These are phyloP conservation scores for Polyergus mexicanus DNA, from an alignment of 1,140 invertebrate species.

Conservation along the genomic window DNA sequence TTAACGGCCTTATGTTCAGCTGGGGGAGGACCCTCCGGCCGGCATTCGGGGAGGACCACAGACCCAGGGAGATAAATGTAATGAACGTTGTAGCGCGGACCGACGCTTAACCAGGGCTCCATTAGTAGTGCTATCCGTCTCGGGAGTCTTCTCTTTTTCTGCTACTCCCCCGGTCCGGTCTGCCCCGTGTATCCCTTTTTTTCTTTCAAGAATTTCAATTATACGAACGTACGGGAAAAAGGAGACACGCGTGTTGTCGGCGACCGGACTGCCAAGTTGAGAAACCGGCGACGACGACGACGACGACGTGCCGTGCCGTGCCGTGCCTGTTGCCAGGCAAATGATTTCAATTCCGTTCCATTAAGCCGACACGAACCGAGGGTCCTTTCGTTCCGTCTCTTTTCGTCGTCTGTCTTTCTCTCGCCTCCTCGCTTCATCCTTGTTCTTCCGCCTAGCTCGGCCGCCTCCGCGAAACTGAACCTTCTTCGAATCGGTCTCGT, in stretches of 20 bases:
- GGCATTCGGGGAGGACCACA: conserved; percentile 82
- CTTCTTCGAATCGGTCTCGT: conserved; percentile 68
- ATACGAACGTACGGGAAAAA: conserved; percentile 17
- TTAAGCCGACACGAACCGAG: conserved; percentile 71
- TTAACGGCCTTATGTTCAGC: conserved; percentile 85
- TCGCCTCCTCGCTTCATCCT: not conserved
- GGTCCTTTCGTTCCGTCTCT: conserved; percentile 37
- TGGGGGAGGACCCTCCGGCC: conserved; percentile 80
- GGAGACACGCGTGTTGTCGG: conserved; percentile 37
- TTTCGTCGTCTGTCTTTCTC: conserved; percentile 8
- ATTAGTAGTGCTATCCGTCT: conserved; percentile 78
- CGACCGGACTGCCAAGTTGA: conserved; percentile 74
- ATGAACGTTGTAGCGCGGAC: conserved; percentile 83
- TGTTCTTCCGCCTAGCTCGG: not conserved
- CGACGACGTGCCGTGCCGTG: conserved; percentile 70
- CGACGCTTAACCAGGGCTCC: conserved; percentile 79
- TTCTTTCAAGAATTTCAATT: conserved; percentile 76
- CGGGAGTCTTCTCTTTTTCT: conserved; percentile 65
- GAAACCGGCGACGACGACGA: conserved; percentile 53
- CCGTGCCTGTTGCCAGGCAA: conserved; percentile 74
- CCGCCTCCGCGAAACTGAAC: conserved; percentile 67
- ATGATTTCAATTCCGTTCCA: conserved; percentile 78
- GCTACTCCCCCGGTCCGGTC: not conserved
- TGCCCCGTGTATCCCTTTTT: conserved; percentile 1
- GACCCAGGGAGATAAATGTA: conserved; percentile 83